Base-by-base conservation (phyloP, 2,888 invertebrate species). In the Eupelmus urozonus region DNA sequence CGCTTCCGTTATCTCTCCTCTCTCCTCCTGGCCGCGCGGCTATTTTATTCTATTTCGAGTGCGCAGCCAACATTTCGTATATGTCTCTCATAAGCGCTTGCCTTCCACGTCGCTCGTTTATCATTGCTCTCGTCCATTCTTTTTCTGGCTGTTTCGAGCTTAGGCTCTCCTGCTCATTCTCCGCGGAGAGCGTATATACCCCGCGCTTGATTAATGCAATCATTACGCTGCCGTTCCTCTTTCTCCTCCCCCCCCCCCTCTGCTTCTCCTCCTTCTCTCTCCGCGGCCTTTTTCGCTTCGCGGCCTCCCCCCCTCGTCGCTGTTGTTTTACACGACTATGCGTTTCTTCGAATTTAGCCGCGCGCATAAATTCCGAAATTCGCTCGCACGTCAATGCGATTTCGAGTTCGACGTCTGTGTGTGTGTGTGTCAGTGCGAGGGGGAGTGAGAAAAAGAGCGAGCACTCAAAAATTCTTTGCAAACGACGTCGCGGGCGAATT, bases 121-220 rank as follows among this genome's bases (percentile, higher is more conserved):
- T 77, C 76, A 72, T 72, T 57, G 65, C 59, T 40, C 71, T 69
- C 69, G 53, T 42, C 51, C 69, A 60, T 69, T 66, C 74, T 80
- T 73, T 76, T 70, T 74, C 70, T 27, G 25, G 42, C 42, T 57
- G 62, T n/a, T 67, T 29, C 16, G n/a, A 29, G 55, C 76, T 65
- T 59, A 60, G 62, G n/a, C 5, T 13, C 25, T 16, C 25, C 20
- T 16, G 2, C 49, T 49, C 45, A 34, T 45, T 18, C 60, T 59
- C 59, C 51, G n/a, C n/a, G n/a, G n/a, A n/a, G n/a, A n/a, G n/a
- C 65, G n/a, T 45, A 23, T 62, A 67, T 60, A 62, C 45, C 70
- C 18, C 71, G 67, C 59, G 67, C 59, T 71, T 75, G 78, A 80
- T 80, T 78, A 77, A 78, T 75, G 80, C 78, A 76, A 76, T 80